Base-by-base conservation (phyloP, 2,888 invertebrate genomes). In the Teleogryllus oceanicus region DNA sequence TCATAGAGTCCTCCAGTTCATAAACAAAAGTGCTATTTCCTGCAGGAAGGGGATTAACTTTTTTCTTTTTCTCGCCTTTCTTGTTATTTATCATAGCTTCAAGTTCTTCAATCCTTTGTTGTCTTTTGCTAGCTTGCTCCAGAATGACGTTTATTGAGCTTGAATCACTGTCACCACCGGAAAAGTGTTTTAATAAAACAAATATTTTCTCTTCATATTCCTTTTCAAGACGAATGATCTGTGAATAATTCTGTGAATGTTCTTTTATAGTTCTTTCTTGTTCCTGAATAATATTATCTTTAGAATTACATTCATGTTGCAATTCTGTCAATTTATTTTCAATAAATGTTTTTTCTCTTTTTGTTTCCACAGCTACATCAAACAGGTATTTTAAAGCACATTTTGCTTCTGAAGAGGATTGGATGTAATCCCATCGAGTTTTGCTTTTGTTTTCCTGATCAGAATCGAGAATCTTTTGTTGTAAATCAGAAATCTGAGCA, bases 401-500 rank as follows among this genome's bases (percentile, higher is more conserved):
- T 85, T 95, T 95, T 0, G 94, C 94, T 85, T 96, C 96, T 0
- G 89, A 88, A 91, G 96, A 92, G 0, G 92, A 91, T 83, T 92
- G 93, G 2, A 96, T 89, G 81, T 90, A 90, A 82, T 95, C 94
- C 89, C 92, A 93, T 81, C 93, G 90, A 0, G 90, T 89, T 83
- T 92, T 92, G 0, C 90, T 88, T n/a, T 92, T 93, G 83, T 90
- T 90, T 83, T 94, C 94, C 88, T 93, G 92, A 85, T 95, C 93
- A 37, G 93, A 92, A 81, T 94, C 92, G n/a, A 94, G 86, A 77
- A 96, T 91, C 86, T 95, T 94, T 86, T 94, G 94, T 83, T 95
- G 94, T 51, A 96, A 85, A 83, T 95, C 94, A 5, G n/a, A 89
- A 84, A 96, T 95, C 87, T 95, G 94, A 0, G 90, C 90, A 84